Conservation (phyloP, 1,140 invertebrate species). For the Listronotus bonariensis region DNA sequence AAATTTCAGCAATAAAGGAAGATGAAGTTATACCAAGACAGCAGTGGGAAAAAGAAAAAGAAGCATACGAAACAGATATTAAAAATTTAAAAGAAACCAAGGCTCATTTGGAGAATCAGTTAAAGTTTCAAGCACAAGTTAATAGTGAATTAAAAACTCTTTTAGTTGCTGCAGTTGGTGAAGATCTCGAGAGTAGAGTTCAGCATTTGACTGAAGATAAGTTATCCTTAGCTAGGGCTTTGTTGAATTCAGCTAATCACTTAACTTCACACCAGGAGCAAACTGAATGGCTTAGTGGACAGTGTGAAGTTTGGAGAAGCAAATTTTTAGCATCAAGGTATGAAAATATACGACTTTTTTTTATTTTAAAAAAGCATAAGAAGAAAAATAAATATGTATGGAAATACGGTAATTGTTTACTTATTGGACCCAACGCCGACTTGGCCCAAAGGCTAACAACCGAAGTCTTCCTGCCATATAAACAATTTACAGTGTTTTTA, state of each 20-base stretch:
- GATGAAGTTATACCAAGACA: constrained; percentile 46
- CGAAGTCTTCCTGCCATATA: too few relatives aligned
- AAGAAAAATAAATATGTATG: too few relatives aligned
- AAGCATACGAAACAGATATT: constrained; percentile 60
- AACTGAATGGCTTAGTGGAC: constrained; percentile 87
- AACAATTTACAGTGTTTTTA: too few relatives aligned
- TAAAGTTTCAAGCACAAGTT: constrained; percentile 74
- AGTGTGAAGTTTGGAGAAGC: constrained; percentile 94
- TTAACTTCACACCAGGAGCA: constrained; percentile 88
- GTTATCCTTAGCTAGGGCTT: constrained; percentile 79
- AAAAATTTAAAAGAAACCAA: constrained; percentile 66
- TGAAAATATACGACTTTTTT: too few relatives aligned
- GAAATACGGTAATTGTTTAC: too few relatives aligned
- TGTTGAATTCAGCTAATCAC: constrained; percentile 82
- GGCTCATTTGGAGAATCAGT: constrained; percentile 68
- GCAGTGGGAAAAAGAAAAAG: constrained; percentile 51
- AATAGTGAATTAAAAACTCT: constrained; percentile 92
- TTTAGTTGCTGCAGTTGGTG: constrained; percentile 90
- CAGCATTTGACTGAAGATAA: constrained; percentile 90
- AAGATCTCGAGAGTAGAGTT: constrained; percentile 87
- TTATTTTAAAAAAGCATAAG: too few relatives aligned
- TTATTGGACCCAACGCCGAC: too few relatives aligned
- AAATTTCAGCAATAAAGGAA: constrained; percentile 37
- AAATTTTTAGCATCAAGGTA: constrained; percentile 93
- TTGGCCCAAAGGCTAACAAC: too few relatives aligned